A percentile compares a stretch with the other conserved stretches of the same genome.
These are phyloP conservation scores for Falco cherrug DNA, from an alignment of 2,797 vertebrate genomes.

Conservation along the genomic window DNA sequence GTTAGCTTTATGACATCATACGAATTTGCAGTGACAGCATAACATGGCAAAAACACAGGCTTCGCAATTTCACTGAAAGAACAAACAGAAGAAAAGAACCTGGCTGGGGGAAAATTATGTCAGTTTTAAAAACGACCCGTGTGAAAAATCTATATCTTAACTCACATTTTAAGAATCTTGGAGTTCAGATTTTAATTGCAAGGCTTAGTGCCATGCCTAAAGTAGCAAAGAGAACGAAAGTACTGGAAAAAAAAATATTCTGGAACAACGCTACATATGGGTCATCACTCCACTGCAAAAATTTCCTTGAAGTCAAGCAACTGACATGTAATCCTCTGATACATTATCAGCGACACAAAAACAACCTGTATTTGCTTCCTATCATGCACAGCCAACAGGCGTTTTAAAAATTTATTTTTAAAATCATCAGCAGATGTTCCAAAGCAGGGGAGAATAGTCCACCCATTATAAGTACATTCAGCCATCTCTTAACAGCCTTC, in stretches of 20 bases:
- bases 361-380: background rate
- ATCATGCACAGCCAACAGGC: background rate
- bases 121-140: background rate
- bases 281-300: background rate
- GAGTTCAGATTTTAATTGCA: background rate
- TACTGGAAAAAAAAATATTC: background rate
- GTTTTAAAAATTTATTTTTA: background rate
- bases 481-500: background rate
- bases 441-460: background rate
- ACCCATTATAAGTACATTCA: background rate
- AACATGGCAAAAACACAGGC: background rate
- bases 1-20: background rate
- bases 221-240: background rate
- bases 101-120: background rate
- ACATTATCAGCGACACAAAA: background rate
- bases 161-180: background rate
- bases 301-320: constrained; percentile 23
- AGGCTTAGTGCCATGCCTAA: background rate
- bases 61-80: background rate
- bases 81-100: background rate
- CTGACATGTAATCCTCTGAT: background rate
- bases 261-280: background rate
- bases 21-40: background rate
- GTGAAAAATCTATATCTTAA: background rate
- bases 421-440: background rate